phyloP scores from a whole-genome alignment of 2,888 invertebrate genomes.

The Drosophila kambysellisi region DNA sequence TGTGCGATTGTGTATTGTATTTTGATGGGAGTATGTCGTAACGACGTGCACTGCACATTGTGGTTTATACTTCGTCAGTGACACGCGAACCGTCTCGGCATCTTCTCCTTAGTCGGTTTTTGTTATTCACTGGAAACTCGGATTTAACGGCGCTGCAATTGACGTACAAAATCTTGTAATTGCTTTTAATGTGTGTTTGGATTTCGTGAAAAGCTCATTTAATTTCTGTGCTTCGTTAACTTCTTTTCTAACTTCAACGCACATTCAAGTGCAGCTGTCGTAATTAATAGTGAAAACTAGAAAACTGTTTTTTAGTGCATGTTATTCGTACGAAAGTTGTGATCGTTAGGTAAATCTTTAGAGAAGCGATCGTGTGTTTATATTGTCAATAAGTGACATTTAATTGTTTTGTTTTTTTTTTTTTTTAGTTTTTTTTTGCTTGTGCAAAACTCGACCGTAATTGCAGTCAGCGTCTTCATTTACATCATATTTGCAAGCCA shows the following conservation, averaged over 20 bases:
- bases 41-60: conserved; percentile 61
- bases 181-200: neutral
- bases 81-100: conserved; percentile 9
- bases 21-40: conserved; percentile 55
- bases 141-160: conserved; percentile 9
- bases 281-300: neutral
- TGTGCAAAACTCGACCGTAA: conserved; percentile 36
- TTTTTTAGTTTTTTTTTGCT: neutral
- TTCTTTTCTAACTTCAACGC: neutral
- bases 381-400: conserved; percentile 19
- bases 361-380: neutral
- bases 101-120: conserved; percentile 17
- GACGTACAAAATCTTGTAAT: conserved; percentile 10
- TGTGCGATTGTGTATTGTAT: conserved; percentile 28
- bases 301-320: neutral
- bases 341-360: conserved; percentile 1
- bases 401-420: conserved; percentile 17
- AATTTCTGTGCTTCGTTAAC: conserved; percentile 38
- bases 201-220: conserved; percentile 24
- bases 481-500: conserved; percentile 3
- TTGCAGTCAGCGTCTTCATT: conserved; percentile 31
- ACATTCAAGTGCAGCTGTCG: neutral
- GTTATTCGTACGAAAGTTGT: conserved; percentile 1
- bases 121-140: conserved; percentile 22
- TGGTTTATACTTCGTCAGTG: conserved; percentile 31